Evolutionary conservation across 1,140 invertebrate genomes (phyloP).

Genomic region (Drosophila serrata): DNA sequence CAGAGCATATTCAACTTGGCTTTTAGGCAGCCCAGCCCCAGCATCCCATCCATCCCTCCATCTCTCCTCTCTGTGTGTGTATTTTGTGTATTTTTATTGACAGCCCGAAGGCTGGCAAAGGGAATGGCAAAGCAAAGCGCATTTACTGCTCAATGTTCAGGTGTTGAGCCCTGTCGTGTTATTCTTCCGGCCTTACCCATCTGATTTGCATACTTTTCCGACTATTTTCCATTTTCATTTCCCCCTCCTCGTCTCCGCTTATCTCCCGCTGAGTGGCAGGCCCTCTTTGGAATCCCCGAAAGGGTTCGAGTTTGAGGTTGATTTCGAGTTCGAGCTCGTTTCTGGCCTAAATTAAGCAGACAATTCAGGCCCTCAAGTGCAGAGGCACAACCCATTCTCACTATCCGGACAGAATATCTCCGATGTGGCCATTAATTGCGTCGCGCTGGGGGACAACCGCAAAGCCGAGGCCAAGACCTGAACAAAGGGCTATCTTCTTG

Average conservation of each 20-base stretch:
- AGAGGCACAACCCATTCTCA: slow-evolving; percentile 17
- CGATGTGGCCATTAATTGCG: slow-evolving; percentile 56
- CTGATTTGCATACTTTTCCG: slow-evolving; percentile 79
- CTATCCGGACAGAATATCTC: slow-evolving; percentile 31
- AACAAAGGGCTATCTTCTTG: slow-evolving; percentile 57
- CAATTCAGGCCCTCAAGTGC: slow-evolving; percentile 50
- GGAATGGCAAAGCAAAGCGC: slow-evolving; percentile 61
- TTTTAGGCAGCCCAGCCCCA: slow-evolving; percentile 54
- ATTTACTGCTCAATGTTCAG: slow-evolving; percentile 70
- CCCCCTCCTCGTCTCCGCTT: slow-evolving; percentile 30
- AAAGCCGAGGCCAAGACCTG: slow-evolving; percentile 53
- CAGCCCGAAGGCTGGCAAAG: slow-evolving; percentile 46
- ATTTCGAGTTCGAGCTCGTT: slow-evolving; percentile 1
- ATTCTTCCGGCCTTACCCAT: slow-evolving; percentile 39
- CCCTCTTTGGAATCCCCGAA: slow-evolving; percentile 32
- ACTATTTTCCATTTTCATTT: slow-evolving; percentile 66
- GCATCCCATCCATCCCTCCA: background rate
- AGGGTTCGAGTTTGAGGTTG: slow-evolving; percentile 30
- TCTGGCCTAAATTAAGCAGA: slow-evolving; percentile 55
- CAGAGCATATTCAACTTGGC: slow-evolving; percentile 73
- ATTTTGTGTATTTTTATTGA: slow-evolving; percentile 58
- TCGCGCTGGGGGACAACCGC: slow-evolving; percentile 60
- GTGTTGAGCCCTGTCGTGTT: slow-evolving; percentile 72
- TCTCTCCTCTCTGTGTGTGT: slow-evolving; percentile 14
- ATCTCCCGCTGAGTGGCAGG: slow-evolving; percentile 62